Base-by-base conservation (phyloP, 2,113 vertebrate species). In the Telmatochromis brachygnathus region DNA sequence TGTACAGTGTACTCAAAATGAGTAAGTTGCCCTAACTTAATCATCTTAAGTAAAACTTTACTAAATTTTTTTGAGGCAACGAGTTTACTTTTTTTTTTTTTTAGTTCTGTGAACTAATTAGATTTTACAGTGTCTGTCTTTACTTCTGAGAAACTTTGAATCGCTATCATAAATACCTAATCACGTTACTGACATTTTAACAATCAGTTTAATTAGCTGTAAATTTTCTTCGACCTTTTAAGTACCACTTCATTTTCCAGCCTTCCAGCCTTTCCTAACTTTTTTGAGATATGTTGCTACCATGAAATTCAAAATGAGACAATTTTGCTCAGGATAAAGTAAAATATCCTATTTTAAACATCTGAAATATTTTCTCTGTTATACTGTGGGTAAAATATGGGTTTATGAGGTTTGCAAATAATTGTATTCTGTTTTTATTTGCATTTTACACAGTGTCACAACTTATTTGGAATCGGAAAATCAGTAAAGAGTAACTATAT, bases 21-120 rank as follows among this genome's bases (percentile, higher is more conserved):
- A 39, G 4, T 11, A 39, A 39, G 39, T 39, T 39, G 3, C 5
- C 37, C 0, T 42, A 12, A 42, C 0, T 42, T 42, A 42, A 0
- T 42, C 12, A 13, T 42, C 12, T 42, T 42, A 42, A 42, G 11
- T 42, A 42, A 42, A 42, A 42, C 11, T 42, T 42, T 42, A 5
- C 3, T 42, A 0, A 42, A 42, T 42, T 13, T 42, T 2, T 42
- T 42, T 42, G 45, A 49, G 15, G 15, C 15, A 49, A 49, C 1
- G 2, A 49, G 47, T 49, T 49, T 49, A 9, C 15, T 26, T 9
- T 5, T 19, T 14, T 14, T 49, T 39, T 19, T 51, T 51, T 9
- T 51, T 3, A 51, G 49, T 51, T 51, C 49, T 19, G 49, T 1
- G 17, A 51, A 9, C 17, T 51, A n/a, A 51, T n/a, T n/a, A 5